Evolutionary conservation across 64 coral and sea anemone species (phyloP), one percentile per base, ranked within the genome.

Genomic region (Trachythela sp.): DNA sequence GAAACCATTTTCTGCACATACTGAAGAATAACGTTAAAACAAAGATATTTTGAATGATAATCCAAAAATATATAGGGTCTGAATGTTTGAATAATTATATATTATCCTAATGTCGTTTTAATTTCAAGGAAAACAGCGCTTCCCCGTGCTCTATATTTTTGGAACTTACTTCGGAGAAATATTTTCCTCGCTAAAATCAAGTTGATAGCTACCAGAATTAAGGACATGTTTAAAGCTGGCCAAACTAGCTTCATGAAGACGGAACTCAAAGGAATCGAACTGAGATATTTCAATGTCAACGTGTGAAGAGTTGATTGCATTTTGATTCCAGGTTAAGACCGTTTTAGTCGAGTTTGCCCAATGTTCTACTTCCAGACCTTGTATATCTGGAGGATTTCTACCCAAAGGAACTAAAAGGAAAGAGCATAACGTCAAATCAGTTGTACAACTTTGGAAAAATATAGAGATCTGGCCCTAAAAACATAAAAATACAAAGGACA

Each of bases 371-470:
- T 64, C 56, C 4, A 64, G 56, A 24, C 56, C 56, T 64, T 64
- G 15, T n/a, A 91, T 91, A 18, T 85, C 58, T 24, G 60, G 59
- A 40, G 90, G 84, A 29, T 42, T 51, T 71, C 90, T 51, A 48
- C 72, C 86, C 40, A 91, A 42, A 51, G 90, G 90, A 43, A 86
- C 90, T 91, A 86, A 86, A 85, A 48, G 41, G 40, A 38, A 85
- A 85, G 11, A 29, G 2, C 20, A 85, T 22, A 33, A 29, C 36
- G n/a, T n/a, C n/a, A n/a, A n/a, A n/a, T 40, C 20, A n/a, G 42
- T 24, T 35, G 24, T 24, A 58, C 39, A 15, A 40, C 14, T 39
- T 11, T 31, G 27, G 36, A 76, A 42, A n/a, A 70, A 48, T n/a
- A n/a, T n/a, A n/a, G n/a, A n/a, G n/a, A n/a, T n/a, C n/a, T n/a